Percentiles rank a stretch among this genome's conserved stretches.
phyloP scores from a whole-genome alignment of 1,140 invertebrate genomes.

The Thalassaphorura encarpata region DNA sequence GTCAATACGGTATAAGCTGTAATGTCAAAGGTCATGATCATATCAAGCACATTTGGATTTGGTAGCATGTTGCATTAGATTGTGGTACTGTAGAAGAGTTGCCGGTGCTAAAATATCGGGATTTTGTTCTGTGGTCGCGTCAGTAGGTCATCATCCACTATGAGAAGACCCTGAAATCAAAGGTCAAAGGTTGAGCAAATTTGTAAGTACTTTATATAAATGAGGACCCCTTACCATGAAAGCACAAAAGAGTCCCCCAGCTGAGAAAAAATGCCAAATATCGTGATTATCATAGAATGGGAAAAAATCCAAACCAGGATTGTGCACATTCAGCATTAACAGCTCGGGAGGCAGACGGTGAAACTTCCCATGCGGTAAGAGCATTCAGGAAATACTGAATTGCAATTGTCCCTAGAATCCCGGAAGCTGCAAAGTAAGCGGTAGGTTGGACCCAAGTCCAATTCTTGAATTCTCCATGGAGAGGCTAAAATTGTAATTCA shows the following conservation, averaged over 20 bases:
- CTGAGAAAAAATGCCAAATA: slow-evolving; percentile 28
- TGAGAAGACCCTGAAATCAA: slow-evolving; percentile 19
- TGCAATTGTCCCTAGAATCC: slow-evolving; percentile 19
- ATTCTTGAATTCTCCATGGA: slow-evolving; percentile 30
- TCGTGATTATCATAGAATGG: slow-evolving; percentile 27
- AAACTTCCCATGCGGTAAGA: slow-evolving; percentile 21
- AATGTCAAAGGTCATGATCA: too few species aligned
- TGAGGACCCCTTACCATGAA: slow-evolving; percentile 19
- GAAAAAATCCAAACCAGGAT: slow-evolving; percentile 24
- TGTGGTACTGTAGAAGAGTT: neutral
- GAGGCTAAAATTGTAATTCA: slow-evolving; percentile 11
- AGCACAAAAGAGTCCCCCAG: slow-evolving; percentile 21
- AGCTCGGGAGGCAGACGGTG: slow-evolving; percentile 23
- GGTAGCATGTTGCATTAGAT: too few species aligned
- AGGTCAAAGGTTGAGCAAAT: neutral
- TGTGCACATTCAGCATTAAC: slow-evolving; percentile 20
- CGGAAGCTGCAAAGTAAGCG: slow-evolving; percentile 17
- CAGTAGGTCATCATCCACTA: slow-evolving; percentile 26
- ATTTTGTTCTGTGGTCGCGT: slow-evolving; percentile 18
- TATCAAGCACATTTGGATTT: too few species aligned
- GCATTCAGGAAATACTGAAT: slow-evolving; percentile 18
- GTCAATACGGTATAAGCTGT: too few species aligned
- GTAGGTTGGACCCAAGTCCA: slow-evolving; percentile 24
- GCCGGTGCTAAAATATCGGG: slow-evolving; percentile 19
- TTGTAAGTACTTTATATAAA: neutral